Conservation (phyloP, 2,797 vertebrate species). For the Rhadinocentrus ornatus region DNA sequence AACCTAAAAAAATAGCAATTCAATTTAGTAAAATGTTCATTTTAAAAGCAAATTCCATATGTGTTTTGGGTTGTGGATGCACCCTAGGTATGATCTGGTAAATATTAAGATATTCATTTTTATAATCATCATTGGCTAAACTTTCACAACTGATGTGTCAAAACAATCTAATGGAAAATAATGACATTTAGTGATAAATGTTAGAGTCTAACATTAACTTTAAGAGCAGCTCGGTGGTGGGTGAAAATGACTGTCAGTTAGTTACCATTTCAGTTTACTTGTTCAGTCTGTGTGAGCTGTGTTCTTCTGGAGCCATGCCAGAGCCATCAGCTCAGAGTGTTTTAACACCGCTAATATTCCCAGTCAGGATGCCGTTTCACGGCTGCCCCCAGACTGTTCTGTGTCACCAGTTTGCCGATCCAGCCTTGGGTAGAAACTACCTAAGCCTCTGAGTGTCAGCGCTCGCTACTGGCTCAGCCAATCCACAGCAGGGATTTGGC, state of each 20-base stretch:
- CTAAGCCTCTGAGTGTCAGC: slow-evolving; percentile 66
- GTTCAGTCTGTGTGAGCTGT: slow-evolving; percentile 22
- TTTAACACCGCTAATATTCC: slow-evolving; percentile 61
- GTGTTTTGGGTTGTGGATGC: no score
- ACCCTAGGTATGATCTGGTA: no score
- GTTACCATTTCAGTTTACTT: slow-evolving; percentile 41
- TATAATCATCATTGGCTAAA: slow-evolving; percentile 1
- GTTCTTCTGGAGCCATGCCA: slow-evolving; percentile 50
- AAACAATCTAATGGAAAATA: slow-evolving; percentile 24
- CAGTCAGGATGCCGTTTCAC: slow-evolving; percentile 54
- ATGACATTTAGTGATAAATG: slow-evolving; percentile 10
- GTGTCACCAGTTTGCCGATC: slow-evolving; percentile 67
- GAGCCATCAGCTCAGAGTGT: slow-evolving; percentile 53
- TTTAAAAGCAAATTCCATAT: no score
- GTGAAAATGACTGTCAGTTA: slow-evolving; percentile 27
- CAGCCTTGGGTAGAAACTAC: slow-evolving; percentile 54
- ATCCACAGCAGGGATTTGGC: slow-evolving; percentile 71
- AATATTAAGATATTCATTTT: slow-evolving; percentile 11
- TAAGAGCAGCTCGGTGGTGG: slow-evolving; percentile 15
- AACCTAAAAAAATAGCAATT: not conserved
- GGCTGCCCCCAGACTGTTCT: slow-evolving; percentile 64
- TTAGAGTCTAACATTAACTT: slow-evolving; percentile 14
- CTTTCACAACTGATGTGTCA: slow-evolving; percentile 2
- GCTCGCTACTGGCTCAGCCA: slow-evolving; percentile 62
- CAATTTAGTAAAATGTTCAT: not conserved